A percentile compares a stretch with the other conserved stretches of the same genome.
These are phyloP conservation scores for pig (Sus scrofa) DNA, from an alignment of 2,113 vertebrate species.

Conservation along the genomic window T2T-Sscrofa CM000812.6:20810501-20811000, in stretches of 20 bases:
- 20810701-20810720: not conserved
- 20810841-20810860: not conserved
- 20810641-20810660: not conserved
- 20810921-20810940: not conserved
- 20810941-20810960: not conserved
- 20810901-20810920: not conserved
- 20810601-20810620: not conserved
- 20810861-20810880: not conserved
- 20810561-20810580: not conserved
- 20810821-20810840: not conserved
- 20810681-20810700: not conserved
- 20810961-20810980: not conserved
- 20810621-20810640: not conserved
- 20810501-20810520: not conserved
- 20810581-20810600: not conserved
- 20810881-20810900: fast-evolving
- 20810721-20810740: not conserved
- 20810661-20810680: not conserved
- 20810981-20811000: not conserved
- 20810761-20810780: not conserved
- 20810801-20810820: not conserved
- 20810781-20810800: not conserved
- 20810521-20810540: not conserved
- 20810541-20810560: slow-evolving; percentile 18
- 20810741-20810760: fast-evolving